Base-by-base conservation (phyloP, 2,113 vertebrate species). In the Osmerus mordax region DNA sequence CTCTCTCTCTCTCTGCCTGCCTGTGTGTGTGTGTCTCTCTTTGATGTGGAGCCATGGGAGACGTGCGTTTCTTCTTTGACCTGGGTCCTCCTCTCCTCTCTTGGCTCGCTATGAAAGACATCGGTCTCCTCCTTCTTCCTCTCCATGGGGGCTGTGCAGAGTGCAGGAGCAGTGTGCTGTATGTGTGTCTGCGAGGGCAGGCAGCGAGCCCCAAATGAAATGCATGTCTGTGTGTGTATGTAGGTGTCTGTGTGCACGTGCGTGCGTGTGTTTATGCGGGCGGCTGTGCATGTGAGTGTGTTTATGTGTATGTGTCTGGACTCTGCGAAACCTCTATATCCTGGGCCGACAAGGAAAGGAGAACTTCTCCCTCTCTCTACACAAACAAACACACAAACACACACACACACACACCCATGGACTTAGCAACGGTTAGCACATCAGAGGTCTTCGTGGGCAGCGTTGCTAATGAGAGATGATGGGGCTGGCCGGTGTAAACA, bases 381-480 rank as follows among this genome's bases (percentile, higher is more conserved):
- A 62, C 60, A 62, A 19, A 62, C 60, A 62, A 19, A 62, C 60
- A 36, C 62, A 28, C 66, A 54, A 36, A 25, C 47, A 67, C 66
- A 28, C 66, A 25, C 47, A 67, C 66, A 28, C 66, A 67, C 66
- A 56, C 23, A 68, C 71, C 85, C 79, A 84, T 81, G 78, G 78
- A 88, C 78, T 81, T 18, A 70, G 77, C 55, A n/a, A 75, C 73
- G 78, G 87, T 90, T 85, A 88, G 88, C 80, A 90, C 88, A 87
- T 92, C 90, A 90, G 83, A 91, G 84, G 81, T 80, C 81, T 76
- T 90, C 80, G 81, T 83, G 84, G 88, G 84, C 78, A 86, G 83
- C 84, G 86, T 88, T 88, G 83, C 87, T 92, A 91, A 92, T 92
- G 87, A 88, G 87, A 87, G 86, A 89, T 88, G 89, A 91, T 86